Base-by-base conservation (phyloP, 2,113 vertebrate species). In the Ia io region DNA sequence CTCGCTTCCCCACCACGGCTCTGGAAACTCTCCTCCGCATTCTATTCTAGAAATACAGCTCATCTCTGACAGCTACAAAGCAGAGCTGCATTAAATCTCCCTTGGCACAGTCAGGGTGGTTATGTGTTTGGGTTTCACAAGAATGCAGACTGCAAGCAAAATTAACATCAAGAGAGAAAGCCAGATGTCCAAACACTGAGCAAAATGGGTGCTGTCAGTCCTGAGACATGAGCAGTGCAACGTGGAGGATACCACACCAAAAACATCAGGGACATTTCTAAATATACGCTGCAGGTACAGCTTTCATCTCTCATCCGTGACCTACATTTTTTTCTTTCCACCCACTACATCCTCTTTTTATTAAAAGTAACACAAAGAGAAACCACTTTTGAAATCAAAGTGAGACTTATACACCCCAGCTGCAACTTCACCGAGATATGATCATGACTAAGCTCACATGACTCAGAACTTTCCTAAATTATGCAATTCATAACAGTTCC, bases 391-490 rank as follows among this genome's bases (percentile, higher is more conserved):
- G 93, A 98, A 98, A 95, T 53, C 74, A 87, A 56, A 95, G 61
- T 67, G 89, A 97, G 96, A 95, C 35, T 79, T 93, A 79, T 0
- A 79, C 80, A 96, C 87, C 53, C 90, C 78, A 97, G 79, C 93
- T 94, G 79, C 47, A 87, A 82, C 90, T 96, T 91, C 93, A 28
- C 95, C 93, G 28, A 96, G 79, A 96, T 78, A 96, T 65, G 94
- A 96, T 18, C 51, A 80, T 97, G 97, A 98, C 95, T 94, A 1
- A 3, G 91, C 42, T 63, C 49, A 83, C 14, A 95, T 91, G 97
- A 98, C 95, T 97, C 97, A 93, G 10, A 95, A 94, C 88, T 97
- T 95, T 95, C 94, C 91, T 35, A 96, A 49, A 96, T 97, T 96
- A 93, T 83, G 92, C 92, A 96, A 97, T 95, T 89, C 73, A 28